Conservation (phyloP, 2,888 invertebrate genomes). For the Trissoscelio sp. region DNA sequence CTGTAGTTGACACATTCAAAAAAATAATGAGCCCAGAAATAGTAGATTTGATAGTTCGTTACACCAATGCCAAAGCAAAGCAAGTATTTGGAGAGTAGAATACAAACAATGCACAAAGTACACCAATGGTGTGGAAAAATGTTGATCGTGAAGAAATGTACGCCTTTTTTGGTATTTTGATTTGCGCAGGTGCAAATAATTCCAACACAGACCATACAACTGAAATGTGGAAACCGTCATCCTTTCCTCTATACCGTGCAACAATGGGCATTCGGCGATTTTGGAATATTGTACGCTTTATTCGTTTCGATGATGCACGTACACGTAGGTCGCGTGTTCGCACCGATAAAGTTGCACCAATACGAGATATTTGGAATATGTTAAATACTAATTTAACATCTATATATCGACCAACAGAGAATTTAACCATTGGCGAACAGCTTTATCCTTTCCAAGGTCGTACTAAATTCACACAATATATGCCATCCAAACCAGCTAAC, state of each 20-base stretch:
- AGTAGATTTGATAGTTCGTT: neutral
- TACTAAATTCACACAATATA: conserved; percentile 74
- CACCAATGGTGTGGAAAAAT: too few relatives aligned
- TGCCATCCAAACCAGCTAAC: too few relatives aligned
- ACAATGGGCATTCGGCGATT: conserved; percentile 58
- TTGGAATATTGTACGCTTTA: conserved; percentile 71
- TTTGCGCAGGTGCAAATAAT: conserved; percentile 43
- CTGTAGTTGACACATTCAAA: conserved; percentile 13
- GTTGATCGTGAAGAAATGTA: too few relatives aligned
- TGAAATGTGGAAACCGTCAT: conserved; percentile 67
- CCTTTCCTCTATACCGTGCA: conserved; percentile 63
- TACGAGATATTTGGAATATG: conserved; percentile 74
- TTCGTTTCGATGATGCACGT: conserved; percentile 74
- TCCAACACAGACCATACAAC: conserved; percentile 68
- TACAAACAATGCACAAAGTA: too few relatives aligned
- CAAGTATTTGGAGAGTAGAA: too few relatives aligned
- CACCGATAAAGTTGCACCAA: conserved; percentile 74
- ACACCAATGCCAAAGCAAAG: too few relatives aligned
- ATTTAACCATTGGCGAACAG: conserved; percentile 75
- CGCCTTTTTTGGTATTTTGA: too few relatives aligned
- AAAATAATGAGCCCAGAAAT: conserved; percentile 15
- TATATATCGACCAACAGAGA: conserved; percentile 72
- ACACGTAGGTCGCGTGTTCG: conserved; percentile 70
- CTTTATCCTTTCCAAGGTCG: conserved; percentile 73
- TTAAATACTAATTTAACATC: conserved; percentile 73